A percentile compares a stretch with the other conserved stretches of the same genome.
phyloP scores from a whole-genome alignment of 1,140 invertebrate genomes.

The Bombus sibiricus region DNA sequence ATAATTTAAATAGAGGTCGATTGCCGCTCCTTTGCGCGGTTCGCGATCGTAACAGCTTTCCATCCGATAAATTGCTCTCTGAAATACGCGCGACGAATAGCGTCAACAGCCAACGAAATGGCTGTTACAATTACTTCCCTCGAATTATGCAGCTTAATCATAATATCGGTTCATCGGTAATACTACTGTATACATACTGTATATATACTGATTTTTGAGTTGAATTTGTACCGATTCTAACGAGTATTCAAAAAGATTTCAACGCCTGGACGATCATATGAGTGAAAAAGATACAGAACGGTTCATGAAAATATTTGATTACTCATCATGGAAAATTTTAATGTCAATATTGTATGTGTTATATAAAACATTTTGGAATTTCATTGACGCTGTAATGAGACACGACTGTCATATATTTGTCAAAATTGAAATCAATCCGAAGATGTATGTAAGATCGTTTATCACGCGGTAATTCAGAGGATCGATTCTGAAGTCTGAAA shows the following conservation, averaged over 20 bases:
- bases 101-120: not conserved
- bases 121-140: not conserved
- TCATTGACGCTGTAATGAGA: no score
- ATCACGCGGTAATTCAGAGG: no score
- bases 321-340: no score
- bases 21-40: conserved; percentile 1
- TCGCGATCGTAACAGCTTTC: conserved; percentile 19
- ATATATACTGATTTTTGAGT: not conserved
- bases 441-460: no score
- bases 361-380: no score
- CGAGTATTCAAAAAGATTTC: not conserved
- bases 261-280: not conserved
- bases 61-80: conserved; percentile 52
- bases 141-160: conserved; percentile 4
- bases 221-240: not conserved
- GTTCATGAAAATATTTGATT: no score
- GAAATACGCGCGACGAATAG: conserved; percentile 11
- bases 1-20: conserved; percentile 54
- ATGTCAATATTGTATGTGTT: no score
- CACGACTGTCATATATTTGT: no score
- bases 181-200: no score
- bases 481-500: no score
- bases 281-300: not conserved
- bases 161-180: not conserved
- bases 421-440: no score